Conservation (phyloP, 2,888 invertebrate genomes). For the Pedicia rivosa region DNA sequence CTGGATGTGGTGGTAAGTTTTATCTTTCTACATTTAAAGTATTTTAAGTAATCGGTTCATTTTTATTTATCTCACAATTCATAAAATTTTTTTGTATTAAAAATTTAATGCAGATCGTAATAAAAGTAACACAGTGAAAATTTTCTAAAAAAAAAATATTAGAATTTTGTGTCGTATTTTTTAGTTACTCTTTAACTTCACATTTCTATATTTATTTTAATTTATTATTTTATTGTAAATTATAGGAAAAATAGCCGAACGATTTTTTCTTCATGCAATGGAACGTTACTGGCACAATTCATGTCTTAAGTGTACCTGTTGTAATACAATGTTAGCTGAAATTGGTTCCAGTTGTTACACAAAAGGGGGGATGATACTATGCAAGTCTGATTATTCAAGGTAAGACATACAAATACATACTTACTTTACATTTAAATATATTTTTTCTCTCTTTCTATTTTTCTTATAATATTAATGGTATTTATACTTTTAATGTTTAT, state of each 20-base stretch:
- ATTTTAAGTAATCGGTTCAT: too few relatives aligned
- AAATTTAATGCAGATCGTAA: too few relatives aligned
- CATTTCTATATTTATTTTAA: too few relatives aligned
- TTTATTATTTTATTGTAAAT: conserved; percentile 6
- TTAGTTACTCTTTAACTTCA: too few relatives aligned
- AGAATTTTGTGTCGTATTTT: too few relatives aligned
- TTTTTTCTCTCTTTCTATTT: background rate
- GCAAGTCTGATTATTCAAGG: conserved; percentile 92
- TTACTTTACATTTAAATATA: background rate
- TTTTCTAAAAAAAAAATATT: too few relatives aligned
- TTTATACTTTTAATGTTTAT: too few relatives aligned
- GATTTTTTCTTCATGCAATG: conserved; percentile 80
- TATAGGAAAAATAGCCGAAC: conserved; percentile 65
- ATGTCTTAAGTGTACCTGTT: conserved; percentile 87
- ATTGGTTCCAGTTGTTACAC: conserved; percentile 85
- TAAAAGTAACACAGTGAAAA: too few relatives aligned
- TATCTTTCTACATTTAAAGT: background rate
- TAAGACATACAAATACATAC: conserved; percentile 33
- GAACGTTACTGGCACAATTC: conserved; percentile 94
- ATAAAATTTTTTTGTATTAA: too few relatives aligned
- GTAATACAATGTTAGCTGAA: conserved; percentile 77
- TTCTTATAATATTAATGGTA: background rate
- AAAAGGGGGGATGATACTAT: conserved; percentile 85
- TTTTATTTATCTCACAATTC: too few relatives aligned
- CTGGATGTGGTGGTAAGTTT: conserved; percentile 63